These are phyloP conservation scores for Pollachius pollachius DNA, from an alignment of 2,113 vertebrate genomes.

Conservation along the genomic window DNA sequence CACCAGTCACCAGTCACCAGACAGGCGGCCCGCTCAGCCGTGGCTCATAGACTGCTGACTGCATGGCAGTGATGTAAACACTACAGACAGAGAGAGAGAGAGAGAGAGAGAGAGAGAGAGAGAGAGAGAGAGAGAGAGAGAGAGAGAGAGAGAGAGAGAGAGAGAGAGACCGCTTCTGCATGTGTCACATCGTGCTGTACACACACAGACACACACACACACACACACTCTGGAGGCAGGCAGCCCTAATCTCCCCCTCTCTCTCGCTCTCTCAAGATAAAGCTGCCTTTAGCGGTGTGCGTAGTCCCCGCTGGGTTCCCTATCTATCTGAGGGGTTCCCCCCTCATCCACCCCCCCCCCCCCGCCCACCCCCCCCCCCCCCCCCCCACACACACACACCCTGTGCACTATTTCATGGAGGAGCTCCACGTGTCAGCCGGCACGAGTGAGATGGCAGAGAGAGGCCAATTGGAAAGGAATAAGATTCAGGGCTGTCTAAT, in stretches of 20 bases:
- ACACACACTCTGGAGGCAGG: constrained; percentile 67
- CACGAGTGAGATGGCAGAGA: constrained; percentile 91
- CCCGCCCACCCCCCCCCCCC: not conserved
- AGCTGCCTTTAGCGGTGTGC: constrained; percentile 71
- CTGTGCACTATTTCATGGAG: constrained; percentile 47
- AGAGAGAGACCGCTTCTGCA: too few species aligned
- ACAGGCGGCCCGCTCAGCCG: constrained; percentile 54
- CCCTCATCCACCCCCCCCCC: not conserved
- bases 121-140: constrained; percentile 46
- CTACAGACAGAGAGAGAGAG: constrained; percentile 56
- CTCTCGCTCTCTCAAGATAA: constrained; percentile 77
- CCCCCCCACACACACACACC: constrained; percentile 58
- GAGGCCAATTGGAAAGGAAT: constrained; percentile 98
- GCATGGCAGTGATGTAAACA: constrained; percentile 66
- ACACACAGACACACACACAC: constrained; percentile 59
- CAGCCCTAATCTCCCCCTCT: constrained; percentile 62
- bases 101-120: too few species aligned
- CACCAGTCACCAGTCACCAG: constrained; percentile 61
- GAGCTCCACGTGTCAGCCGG: constrained; percentile 90
- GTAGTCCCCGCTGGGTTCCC: constrained; percentile 54
- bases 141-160: constrained; percentile 63
- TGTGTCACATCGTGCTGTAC: constrained; percentile 49
- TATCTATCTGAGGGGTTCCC: constrained; percentile 50
- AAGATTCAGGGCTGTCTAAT: constrained; percentile 99
- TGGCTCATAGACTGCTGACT: constrained; percentile 68